Conservation (phyloP, 2,888 invertebrate genomes). For the Aphidoletes aphidimyza region DNA sequence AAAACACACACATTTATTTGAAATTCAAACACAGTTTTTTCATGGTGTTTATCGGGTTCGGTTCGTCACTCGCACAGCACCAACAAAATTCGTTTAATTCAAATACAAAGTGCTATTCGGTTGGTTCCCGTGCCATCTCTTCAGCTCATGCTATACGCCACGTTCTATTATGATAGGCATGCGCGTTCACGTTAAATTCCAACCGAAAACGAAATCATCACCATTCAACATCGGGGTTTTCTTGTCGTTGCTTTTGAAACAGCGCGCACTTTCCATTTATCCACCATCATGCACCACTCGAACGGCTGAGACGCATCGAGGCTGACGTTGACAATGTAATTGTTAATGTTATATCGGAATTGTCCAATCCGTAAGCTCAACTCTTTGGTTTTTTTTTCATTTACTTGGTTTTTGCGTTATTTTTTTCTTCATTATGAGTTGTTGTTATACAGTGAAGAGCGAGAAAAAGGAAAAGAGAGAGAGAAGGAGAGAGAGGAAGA, state of each 20-base stretch:
- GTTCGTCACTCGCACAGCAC: constrained; percentile 45
- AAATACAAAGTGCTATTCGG: constrained; percentile 11
- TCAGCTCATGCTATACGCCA: no score
- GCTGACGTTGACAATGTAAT: not conserved
- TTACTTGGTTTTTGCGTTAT: not conserved
- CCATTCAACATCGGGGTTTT: not conserved
- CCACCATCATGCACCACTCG: not conserved
- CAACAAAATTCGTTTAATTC: constrained; percentile 18
- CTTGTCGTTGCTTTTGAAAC: not conserved
- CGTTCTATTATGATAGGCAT: constrained; percentile 20
- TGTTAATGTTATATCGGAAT: not conserved
- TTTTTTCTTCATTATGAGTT: constrained; percentile 21
- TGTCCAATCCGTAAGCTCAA: not conserved
- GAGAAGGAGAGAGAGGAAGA: no score
- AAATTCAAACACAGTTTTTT: constrained; percentile 30
- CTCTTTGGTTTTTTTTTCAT: not conserved
- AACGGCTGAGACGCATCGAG: not conserved
- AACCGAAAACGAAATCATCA: constrained; percentile 13
- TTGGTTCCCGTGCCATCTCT: no score
- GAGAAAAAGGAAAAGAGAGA: no score
- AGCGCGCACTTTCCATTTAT: not conserved
- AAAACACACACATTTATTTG: no score
- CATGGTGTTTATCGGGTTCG: not conserved
- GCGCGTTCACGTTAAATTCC: constrained; percentile 51
- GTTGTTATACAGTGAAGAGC: not conserved